Percentiles rank a stretch among this genome's conserved stretches.
These are phyloP conservation scores for Drepanosiphum platanoidis DNA, from an alignment of 2,888 invertebrate genomes.

Conservation along the genomic window DNA sequence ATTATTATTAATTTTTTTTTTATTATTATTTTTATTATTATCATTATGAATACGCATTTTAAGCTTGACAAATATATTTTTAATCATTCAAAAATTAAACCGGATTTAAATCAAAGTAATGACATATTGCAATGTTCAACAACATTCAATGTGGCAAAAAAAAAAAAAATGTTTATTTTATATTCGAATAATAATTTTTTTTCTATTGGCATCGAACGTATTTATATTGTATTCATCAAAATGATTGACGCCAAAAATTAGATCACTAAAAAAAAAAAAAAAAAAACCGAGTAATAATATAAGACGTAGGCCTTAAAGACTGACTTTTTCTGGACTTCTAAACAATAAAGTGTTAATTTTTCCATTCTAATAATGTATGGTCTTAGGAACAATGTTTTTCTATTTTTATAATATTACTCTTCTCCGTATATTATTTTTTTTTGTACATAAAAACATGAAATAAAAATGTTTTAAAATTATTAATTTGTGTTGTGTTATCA, in stretches of 20 bases:
- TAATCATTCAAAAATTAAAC: conserved; percentile 1
- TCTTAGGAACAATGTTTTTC: conserved; percentile 57
- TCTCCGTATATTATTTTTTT: conserved; percentile 58
- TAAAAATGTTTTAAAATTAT: conserved; percentile 54
- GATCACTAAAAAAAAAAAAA: conserved; percentile 29
- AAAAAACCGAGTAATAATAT: conserved; percentile 51
- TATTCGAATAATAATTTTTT: conserved; percentile 22
- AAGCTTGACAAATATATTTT: conserved; percentile 28
- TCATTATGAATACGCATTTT: conserved; percentile 21
- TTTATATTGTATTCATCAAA: conserved; percentile 50
- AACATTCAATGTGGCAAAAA: too few relatives aligned
- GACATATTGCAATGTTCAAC: too few relatives aligned
- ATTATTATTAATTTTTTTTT: conserved; percentile 44
- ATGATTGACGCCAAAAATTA: conserved; percentile 42
- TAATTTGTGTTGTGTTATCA: background rate
- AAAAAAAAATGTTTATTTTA: conserved; percentile 30
- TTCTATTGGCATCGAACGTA: conserved; percentile 32
- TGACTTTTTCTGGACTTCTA: conserved; percentile 58
- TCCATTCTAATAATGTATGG: conserved; percentile 42
- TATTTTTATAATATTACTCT: conserved; percentile 49
- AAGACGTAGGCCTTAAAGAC: conserved; percentile 60
- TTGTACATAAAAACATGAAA: conserved; percentile 55
- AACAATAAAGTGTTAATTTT: conserved; percentile 48
- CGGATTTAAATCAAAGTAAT: conserved; percentile 27
- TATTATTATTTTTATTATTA: conserved; percentile 38